These are phyloP conservation scores for Notamacropus eugenii DNA, from an alignment of 2,797 vertebrate species.

Conservation along the genomic window DNA sequence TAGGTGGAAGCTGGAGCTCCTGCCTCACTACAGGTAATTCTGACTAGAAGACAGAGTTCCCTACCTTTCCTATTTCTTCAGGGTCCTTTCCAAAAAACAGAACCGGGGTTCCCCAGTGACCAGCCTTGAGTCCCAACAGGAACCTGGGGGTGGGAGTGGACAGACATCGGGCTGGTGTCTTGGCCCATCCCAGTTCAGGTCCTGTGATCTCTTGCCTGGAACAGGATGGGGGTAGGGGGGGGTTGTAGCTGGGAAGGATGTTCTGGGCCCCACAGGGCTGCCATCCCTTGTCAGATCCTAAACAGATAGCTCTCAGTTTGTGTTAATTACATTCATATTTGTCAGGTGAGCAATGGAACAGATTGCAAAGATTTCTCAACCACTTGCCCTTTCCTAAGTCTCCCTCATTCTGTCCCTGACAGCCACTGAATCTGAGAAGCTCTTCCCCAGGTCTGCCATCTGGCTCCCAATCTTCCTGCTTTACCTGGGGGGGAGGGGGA, in stretches of 20 bases:
- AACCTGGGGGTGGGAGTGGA: not conserved
- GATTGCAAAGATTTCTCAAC: not conserved
- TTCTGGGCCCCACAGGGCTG: not conserved
- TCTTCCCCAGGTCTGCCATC: not conserved
- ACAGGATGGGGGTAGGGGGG: not conserved
- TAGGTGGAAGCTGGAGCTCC: not conserved
- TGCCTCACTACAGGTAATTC: not conserved
- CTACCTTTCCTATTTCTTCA: not conserved
- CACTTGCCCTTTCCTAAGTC: not conserved
- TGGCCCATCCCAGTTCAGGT: not conserved
- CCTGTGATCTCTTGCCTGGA: not conserved
- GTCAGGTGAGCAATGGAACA: not conserved
- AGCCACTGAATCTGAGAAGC: not conserved
- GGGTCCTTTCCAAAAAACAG: not conserved
- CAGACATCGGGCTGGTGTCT: not conserved
- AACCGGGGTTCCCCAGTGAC: not conserved
- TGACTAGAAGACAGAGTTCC: not conserved
- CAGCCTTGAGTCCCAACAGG: not conserved
- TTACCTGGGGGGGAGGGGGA: not conserved
- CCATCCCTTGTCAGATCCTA: not conserved
- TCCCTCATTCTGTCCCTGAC: not conserved
- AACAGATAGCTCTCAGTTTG: not conserved
- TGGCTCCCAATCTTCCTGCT: not conserved
- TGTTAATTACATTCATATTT: not conserved
- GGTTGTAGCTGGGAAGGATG: too few relatives aligned